Percentiles rank a stretch among this genome's conserved stretches.
Evolutionary conservation across 1,140 invertebrate genomes (phyloP).

Genomic region (Papilio glaucus): DNA sequence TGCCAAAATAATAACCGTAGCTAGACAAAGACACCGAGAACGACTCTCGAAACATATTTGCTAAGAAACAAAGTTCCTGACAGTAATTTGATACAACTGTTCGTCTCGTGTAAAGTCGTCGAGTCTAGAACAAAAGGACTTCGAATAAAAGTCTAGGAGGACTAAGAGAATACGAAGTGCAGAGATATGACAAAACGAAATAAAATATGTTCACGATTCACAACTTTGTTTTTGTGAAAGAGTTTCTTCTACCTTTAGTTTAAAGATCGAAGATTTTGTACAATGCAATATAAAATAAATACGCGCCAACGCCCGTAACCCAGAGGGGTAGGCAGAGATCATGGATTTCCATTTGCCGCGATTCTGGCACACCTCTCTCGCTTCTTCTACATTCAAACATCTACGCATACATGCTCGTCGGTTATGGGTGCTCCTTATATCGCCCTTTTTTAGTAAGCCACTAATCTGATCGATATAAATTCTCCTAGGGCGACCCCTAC

Average conservation of each 20-base stretch:
- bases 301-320: too few relatives aligned
- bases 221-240: not conserved
- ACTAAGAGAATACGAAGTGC: constrained; percentile 12
- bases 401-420: too few relatives aligned
- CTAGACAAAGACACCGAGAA: not conserved
- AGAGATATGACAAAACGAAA: constrained; percentile 36
- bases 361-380: too few relatives aligned
- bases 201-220: constrained; percentile 13
- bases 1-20: constrained; percentile 28
- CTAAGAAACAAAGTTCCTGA: constrained; percentile 28
- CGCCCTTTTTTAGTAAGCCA: too few relatives aligned
- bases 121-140: constrained; percentile 30
- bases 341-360: too few relatives aligned
- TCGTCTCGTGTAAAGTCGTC: constrained; percentile 11
- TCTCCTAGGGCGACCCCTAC: too few relatives aligned
- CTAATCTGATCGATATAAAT: too few relatives aligned
- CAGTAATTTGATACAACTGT: constrained; percentile 36
- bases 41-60: constrained; percentile 25
- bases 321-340: too few relatives aligned
- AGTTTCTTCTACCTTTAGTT: not conserved
- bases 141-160: constrained; percentile 33
- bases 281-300: not conserved
- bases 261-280: not conserved
- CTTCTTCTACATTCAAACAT: too few relatives aligned
- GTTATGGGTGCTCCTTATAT: too few relatives aligned